A percentile compares a stretch with the other conserved stretches of the same genome.
These are phyloP conservation scores for Macroramphosus scolopax DNA, from an alignment of 2,797 vertebrate species.

Conservation along the genomic window DNA sequence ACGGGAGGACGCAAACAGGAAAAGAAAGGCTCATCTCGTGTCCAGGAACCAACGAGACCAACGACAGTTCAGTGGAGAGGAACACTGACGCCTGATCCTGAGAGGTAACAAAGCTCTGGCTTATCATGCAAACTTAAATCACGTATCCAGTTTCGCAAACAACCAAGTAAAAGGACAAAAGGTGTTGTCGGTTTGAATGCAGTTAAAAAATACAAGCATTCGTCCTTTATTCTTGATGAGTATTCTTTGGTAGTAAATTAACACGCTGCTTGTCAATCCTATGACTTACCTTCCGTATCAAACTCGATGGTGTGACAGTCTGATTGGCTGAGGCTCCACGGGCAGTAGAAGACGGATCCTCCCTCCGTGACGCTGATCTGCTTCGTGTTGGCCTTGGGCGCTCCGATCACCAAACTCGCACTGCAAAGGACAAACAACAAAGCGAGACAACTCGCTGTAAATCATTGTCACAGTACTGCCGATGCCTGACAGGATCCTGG, in stretches of 20 bases:
- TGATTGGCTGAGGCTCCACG: conserved; percentile 77
- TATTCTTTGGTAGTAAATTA: too few relatives aligned
- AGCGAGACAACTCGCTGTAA: conserved; percentile 17
- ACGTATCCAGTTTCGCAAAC: too few relatives aligned
- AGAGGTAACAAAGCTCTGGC: conserved; percentile 5
- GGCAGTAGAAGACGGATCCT: conserved; percentile 90
- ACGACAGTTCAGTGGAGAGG: conserved; percentile 31
- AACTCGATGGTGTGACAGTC: conserved; percentile 80
- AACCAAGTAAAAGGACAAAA: too few relatives aligned
- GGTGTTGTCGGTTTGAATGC: too few relatives aligned
- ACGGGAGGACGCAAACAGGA: conserved; percentile 46
- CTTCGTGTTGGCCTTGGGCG: conserved; percentile 87
- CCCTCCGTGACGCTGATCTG: conserved; percentile 82
- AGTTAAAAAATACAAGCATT: too few relatives aligned
- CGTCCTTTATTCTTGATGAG: too few relatives aligned
- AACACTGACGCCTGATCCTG: conserved; percentile 42
- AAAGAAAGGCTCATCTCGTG: too few relatives aligned
- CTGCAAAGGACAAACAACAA: conserved; percentile 65
- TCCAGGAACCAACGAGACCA: conserved; percentile 35
- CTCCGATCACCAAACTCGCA: conserved; percentile 86
- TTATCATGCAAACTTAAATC: conserved; percentile 3
- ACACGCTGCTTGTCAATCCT: background rate
- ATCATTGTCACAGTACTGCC: conserved; percentile 15
- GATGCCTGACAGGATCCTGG: conserved; percentile 22
- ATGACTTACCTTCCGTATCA: conserved; percentile 80